Percentiles rank a stretch among this genome's conserved stretches.
Evolutionary conservation across 2,113 vertebrate species (phyloP).

Genomic region (Neolamprologus cancellatus): DNA sequence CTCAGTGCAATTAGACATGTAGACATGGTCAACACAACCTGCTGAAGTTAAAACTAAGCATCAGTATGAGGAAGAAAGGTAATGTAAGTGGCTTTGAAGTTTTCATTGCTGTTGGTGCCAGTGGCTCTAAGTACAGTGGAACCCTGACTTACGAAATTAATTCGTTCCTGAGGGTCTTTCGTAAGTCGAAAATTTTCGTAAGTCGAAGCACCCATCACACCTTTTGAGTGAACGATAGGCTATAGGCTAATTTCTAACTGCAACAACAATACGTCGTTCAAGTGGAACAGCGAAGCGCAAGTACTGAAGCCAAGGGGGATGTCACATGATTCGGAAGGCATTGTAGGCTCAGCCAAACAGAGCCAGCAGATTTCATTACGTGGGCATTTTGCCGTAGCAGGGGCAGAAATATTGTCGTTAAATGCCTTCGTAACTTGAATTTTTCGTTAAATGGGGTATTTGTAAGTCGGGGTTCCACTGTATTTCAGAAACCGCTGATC

Average conservation of each 20-base stretch:
- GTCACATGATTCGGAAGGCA: background rate
- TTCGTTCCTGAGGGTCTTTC: background rate
- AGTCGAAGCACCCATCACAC: no score
- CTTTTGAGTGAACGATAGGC: background rate
- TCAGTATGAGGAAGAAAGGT: background rate
- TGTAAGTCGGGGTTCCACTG: background rate
- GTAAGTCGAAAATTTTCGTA: background rate
- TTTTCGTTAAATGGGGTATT: background rate
- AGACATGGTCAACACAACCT: background rate
- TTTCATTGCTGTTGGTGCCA: background rate
- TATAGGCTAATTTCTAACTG: background rate
- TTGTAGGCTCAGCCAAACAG: background rate
- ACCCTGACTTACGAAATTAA: accelerated
- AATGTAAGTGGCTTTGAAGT: background rate
- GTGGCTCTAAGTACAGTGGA: background rate
- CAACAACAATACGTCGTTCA: background rate
- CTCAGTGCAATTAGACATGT: background rate
- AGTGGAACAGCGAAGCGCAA: accelerated
- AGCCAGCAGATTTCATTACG: background rate
- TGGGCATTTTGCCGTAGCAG: accelerated
- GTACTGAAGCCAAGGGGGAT: background rate
- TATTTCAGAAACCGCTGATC: background rate
- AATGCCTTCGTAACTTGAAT: background rate
- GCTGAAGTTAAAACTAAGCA: background rate
- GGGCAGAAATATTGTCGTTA: background rate